Evolutionary conservation across 2,888 invertebrate genomes (phyloP).

Genomic region (Hesperia comma): DNA sequence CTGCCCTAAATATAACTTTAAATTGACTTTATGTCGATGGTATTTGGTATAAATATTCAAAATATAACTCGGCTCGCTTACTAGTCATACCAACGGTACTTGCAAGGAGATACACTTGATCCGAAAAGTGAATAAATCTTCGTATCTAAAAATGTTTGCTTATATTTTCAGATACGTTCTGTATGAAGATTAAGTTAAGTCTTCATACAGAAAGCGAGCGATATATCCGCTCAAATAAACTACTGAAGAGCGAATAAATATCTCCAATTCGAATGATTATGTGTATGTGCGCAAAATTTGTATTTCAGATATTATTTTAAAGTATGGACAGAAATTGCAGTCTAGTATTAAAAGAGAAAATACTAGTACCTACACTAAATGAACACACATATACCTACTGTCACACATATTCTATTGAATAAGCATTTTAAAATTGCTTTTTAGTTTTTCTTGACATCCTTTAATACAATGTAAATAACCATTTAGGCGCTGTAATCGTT

Average conservation of each 20-base stretch:
- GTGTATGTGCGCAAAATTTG: neutral
- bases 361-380: no score
- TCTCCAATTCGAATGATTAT: slow-evolving; percentile 2
- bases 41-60: neutral
- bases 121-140: slow-evolving; percentile 9
- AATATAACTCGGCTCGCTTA: neutral
- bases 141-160: slow-evolving; percentile 4
- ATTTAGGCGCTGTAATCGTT: no score
- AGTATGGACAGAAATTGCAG: no score
- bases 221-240: slow-evolving; percentile 7
- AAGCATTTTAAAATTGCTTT: no score
- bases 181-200: neutral
- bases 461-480: no score
- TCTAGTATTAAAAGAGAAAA: no score
- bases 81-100: neutral
- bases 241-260: slow-evolving; percentile 17
- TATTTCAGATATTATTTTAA: neutral
- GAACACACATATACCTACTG: no score
- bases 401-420: no score
- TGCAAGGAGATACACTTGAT: neutral
- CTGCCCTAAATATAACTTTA: no score
- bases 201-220: slow-evolving; percentile 9
- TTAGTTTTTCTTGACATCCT: no score
- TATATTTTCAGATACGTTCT: slow-evolving; percentile 4
- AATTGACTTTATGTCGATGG: no score